Base-by-base conservation (phyloP, 2,113 vertebrate genomes). In the Hypocryptadius cinnamomeus region DNA sequence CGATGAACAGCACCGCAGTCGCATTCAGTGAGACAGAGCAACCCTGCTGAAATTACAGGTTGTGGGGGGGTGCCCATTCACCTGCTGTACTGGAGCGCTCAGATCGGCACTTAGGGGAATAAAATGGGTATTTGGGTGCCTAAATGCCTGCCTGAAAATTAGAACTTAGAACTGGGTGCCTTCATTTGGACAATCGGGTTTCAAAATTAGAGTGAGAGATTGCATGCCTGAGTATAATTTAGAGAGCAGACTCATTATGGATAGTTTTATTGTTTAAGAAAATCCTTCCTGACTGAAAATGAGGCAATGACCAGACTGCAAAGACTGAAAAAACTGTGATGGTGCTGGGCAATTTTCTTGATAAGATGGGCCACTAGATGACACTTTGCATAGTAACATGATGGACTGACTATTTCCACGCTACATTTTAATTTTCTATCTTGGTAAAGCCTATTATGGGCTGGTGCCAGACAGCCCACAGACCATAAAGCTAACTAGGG, bases 361-460 rank as follows among this genome's bases (percentile, higher is more conserved):
- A 92, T 96, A 96, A 92, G 82, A 96, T 95, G 90, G 95, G 93
- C 94, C 97, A 96, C 95, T 92, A 96, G 96, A 95, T 97, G 93
- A 96, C 96, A 93, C 77, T 96, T 95, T 90, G 94, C 95, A 88
- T 91, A 97, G 94, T 96, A 96, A 95, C 89, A 94, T 73, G 93
- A 94, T 18, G 79, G 87, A 95, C 96, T 91, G 96, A 96, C 92
- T 51, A 64, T 85, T 96, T 97, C 82, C 86, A 82, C 63, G 85
- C 86, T 95, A 93, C 89, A 87, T 95, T 97, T 97, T 96, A 92
- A 97, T 97, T 96, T 97, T 97, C 95, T 96, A 45, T 91, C 82
- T 91, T 94, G 72, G 23, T 95, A 64, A 79, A 94, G 51, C 53
- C 89, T 83, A 66, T 93, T 97, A 94, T 66, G 92, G 82, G 65